Base-by-base conservation (phyloP, 2,797 vertebrate species). In the Poecile montanus region DNA sequence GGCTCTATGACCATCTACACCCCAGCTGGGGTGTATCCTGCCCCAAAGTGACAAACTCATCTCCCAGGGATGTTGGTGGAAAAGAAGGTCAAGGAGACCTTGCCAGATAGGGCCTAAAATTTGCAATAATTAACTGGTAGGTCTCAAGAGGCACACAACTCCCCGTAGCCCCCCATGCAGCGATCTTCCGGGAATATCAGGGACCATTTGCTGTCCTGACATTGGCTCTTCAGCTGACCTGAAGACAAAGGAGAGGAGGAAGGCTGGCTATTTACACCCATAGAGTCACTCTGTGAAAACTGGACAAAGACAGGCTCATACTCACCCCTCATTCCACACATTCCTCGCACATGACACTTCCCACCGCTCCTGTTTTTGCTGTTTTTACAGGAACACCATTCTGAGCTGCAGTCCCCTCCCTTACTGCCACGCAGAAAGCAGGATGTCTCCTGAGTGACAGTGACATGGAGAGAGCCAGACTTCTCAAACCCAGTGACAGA, bases 401-500 rank as follows among this genome's bases (percentile, higher is more conserved):
- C 71, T 20, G 79, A 2, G 5, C 62, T 9, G n/a, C 57, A 36
- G 67, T 81, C 54, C 70, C 81, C 66, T 96, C 88, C 84, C 75
- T 91, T 26, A 27, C 8, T 50, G 89, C 66, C 54, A 88, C 58
- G n/a, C 50, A 16, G 76, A 83, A 45, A 40, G 93, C 61, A 96
- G 73, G 47, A 63, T 91, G 75, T 88, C 88, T 95, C 94, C 88
- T 2, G 65, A 72, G 83, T 75, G 84, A 80, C 95, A 95, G 84
- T 76, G 88, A 77, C 81, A 62, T 26, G 23, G 32, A 71, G 68
- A 74, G 66, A 95, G 75, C 85, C 72, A 95, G 88, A 79, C 89
- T 75, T 88, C 91, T 94, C 85, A 88, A 95, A 95, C 78, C 58
- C 65, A 72, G 93, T 54, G 91, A 96, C 91, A 93, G 94, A 95